Evolutionary conservation across 2,797 vertebrate genomes (phyloP).

Genomic region (Hoplostethus atlanticus): DNA sequence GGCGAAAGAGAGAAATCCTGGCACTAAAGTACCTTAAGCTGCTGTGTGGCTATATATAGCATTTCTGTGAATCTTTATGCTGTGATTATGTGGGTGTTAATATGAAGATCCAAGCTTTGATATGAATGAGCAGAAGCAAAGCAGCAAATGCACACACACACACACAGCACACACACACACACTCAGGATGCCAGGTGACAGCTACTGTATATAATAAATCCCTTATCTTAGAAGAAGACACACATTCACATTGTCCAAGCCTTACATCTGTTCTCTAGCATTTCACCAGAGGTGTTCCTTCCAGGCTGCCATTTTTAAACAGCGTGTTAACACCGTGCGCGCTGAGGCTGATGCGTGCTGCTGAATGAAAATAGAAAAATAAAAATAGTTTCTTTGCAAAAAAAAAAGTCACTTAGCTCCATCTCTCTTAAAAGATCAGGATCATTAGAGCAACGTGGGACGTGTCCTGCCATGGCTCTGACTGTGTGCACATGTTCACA

Average conservation of each 20-base stretch:
- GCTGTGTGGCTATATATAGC: slow-evolving; percentile 71
- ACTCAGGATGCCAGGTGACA: slow-evolving; percentile 31
- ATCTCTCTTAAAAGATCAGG: slow-evolving; percentile 2
- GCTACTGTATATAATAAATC: slow-evolving; percentile 40
- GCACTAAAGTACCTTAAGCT: slow-evolving; percentile 73
- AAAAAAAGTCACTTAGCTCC: not conserved
- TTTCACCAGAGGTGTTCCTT: slow-evolving; percentile 29
- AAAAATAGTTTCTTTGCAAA: slow-evolving; percentile 1
- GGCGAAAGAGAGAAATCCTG: slow-evolving; percentile 64
- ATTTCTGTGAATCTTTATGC: slow-evolving; percentile 54
- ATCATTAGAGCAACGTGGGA: slow-evolving; percentile 1
- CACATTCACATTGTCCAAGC: not conserved
- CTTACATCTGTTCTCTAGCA: slow-evolving; percentile 22
- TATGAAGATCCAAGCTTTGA: slow-evolving; percentile 76
- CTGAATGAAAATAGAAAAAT: slow-evolving; percentile 52
- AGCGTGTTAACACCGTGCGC: slow-evolving; percentile 40
- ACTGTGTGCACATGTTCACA: not conserved
- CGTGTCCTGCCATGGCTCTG: too few relatives aligned
- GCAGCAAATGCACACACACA: slow-evolving; percentile 26
- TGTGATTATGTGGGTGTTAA: slow-evolving; percentile 73
- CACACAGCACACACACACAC: slow-evolving; percentile 20
- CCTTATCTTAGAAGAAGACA: slow-evolving; percentile 10
- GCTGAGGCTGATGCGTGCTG: slow-evolving; percentile 14
- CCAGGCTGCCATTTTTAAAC: slow-evolving; percentile 34
- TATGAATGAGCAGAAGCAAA: slow-evolving; percentile 55